Evolutionary conservation across 2,888 invertebrate genomes (phyloP), one percentile per base, ranked within the genome.

Genomic region (Aproaerema taeniolella): DNA sequence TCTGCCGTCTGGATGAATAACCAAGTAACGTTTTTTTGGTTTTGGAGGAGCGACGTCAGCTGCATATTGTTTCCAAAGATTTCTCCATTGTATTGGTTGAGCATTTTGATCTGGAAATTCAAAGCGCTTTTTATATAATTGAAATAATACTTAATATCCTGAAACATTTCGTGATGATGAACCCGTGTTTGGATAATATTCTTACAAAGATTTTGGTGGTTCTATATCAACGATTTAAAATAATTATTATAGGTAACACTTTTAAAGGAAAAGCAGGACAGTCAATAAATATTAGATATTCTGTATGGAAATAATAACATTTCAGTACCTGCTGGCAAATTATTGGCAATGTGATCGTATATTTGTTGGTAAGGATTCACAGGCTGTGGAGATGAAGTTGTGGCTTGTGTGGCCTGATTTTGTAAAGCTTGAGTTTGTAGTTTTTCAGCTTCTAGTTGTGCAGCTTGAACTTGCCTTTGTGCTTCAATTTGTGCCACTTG

Each of bases 1-100:
- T 12, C 53, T 66, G 28, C 71, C 73, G 49, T 73, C 56, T 11
- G 64, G 47, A 45, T 68, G 55, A 17, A 77, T 41, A n/a, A 77
- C 47, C 28, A 68, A 35, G 43, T 53, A 69, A 11, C 51, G 55
- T 45, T 57, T 64, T 12, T 47, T 38, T 11, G 47, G 48, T 40
- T 46, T 51, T 38, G 46, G 54, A 42, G 42, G 43, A 39, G 46
- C 45, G 45, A 51, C 47, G 30, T 47, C 41, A 7, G n/a, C 2
- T 14, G 26, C 9, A 28, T 11, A 35, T 6, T 26, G 14, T 28
- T 13, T 26, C 15, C 14, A 14, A 1, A 35, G 26, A 11, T 24
- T 25, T 11, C 9, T 12, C 13, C 7, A 33, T 20, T 20, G 20
- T 6, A 7, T n/a, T n/a, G 20, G 20, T 20, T 20, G 5, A 7